Evolutionary conservation across 2,113 vertebrate species (phyloP).

Genomic region (Scytalopus superciliaris): DNA sequence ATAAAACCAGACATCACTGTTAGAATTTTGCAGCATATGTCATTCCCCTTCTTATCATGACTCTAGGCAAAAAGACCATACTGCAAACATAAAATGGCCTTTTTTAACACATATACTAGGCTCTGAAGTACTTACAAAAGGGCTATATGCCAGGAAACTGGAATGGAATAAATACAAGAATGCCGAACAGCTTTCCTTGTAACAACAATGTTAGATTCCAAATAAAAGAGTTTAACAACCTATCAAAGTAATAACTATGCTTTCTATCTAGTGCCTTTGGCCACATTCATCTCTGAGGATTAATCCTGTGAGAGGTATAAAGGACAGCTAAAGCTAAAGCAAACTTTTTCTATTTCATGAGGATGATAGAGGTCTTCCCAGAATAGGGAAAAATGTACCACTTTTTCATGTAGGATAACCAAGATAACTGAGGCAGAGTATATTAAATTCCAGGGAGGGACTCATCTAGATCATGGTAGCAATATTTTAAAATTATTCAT

Average conservation of each 20-base stretch:
- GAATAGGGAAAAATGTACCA: background rate
- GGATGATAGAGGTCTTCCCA: background rate
- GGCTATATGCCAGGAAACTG: background rate
- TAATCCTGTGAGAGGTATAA: conserved; percentile 13
- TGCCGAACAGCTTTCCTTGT: background rate
- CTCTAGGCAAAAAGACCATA: background rate
- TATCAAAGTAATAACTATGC: background rate
- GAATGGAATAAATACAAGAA: conserved; percentile 3
- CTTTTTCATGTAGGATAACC: background rate
- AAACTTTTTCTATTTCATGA: background rate
- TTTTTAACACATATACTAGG: background rate
- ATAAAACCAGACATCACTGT: background rate
- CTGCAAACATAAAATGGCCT: background rate
- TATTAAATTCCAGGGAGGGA: background rate
- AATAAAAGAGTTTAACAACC: conserved; percentile 31
- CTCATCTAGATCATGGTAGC: background rate
- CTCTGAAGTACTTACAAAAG: conserved; percentile 1
- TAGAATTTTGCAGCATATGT: background rate
- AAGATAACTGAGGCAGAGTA: background rate
- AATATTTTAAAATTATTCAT: background rate
- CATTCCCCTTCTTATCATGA: background rate
- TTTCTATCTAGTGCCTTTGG: conserved; percentile 5
- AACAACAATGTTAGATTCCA: conserved; percentile 5
- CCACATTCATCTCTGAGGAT: background rate
- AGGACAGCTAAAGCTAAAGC: background rate